Evolutionary conservation across 2,888 invertebrate species (phyloP), one percentile per base, ranked within the genome.

Genomic region (Frankliniella intonsa): DNA sequence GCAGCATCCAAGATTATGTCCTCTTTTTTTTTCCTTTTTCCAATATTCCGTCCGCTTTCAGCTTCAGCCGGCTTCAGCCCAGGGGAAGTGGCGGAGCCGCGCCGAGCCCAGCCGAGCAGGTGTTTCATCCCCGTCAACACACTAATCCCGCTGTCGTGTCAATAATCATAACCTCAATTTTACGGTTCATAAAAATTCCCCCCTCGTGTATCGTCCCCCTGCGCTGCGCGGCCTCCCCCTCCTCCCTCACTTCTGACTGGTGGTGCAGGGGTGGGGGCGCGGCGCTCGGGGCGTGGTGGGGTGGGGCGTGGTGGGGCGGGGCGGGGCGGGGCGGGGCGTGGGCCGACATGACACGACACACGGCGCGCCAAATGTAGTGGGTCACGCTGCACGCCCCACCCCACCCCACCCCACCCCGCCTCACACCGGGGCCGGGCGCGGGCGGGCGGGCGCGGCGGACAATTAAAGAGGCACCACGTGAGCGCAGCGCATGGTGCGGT

Each of bases 161-260:
- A 62, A 62, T 62, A 62, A 62, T 62, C 62, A 62, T 62, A 62
- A 62, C 62, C 69, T 22, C 69, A 69, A 69, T 69, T 69, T 69
- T 69, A 69, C 69, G 69, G 22, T 22, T 69, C 69, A 69, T 69
- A 69, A 69, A 69, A 69, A 69, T 69, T 69, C 22, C n/a, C 65
- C 22, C 69, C n/a, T 69, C 62, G 55, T 55, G 17, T 17, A 69
- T 69, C 22, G 69, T 69, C 65, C 9, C 17, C n/a, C 38, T 5
- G 38, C 38, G 38, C 38, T 5, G 3, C 5, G 38, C 38, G 2
- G 38, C 38, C 38, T 38, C 38, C 38, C 3, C 38, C 38, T 38
- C 38, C 38, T 38, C 38, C 38, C 38, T 38, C 38, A 38, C 38
- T 38, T 38, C 38, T 38, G 38, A 3, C 38, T 5, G 38, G 38